Percentiles rank a stretch among this genome's conserved stretches.
Evolutionary conservation across 2,113 vertebrate genomes (phyloP).

Genomic region (Indicator maculatus): DNA sequence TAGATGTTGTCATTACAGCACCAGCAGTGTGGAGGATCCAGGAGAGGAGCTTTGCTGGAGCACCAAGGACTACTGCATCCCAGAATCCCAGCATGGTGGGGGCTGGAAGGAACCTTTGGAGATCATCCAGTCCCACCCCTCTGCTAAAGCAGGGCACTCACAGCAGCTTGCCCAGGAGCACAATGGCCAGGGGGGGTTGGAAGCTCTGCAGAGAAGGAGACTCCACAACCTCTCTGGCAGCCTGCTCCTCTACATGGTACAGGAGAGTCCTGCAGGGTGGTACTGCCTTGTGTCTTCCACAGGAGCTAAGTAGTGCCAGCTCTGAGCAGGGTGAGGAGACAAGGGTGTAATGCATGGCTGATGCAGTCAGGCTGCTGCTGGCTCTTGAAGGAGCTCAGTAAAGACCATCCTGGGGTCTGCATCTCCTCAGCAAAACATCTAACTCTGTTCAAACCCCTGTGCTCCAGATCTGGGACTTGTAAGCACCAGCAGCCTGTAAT

Average conservation of each 20-base stretch:
- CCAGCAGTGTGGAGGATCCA: too few relatives aligned
- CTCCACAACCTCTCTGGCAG: too few relatives aligned
- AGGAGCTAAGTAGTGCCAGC: background rate
- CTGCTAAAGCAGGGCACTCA: too few relatives aligned
- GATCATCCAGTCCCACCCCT: too few relatives aligned
- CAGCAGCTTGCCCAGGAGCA: too few relatives aligned
- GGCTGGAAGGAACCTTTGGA: too few relatives aligned
- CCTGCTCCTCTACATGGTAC: background rate
- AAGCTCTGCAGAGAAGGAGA: too few relatives aligned
- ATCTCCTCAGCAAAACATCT: background rate
- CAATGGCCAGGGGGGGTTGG: too few relatives aligned
- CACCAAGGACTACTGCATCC: too few relatives aligned
- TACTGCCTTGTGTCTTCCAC: background rate
- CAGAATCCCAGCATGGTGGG: too few relatives aligned
- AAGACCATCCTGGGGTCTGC: background rate
- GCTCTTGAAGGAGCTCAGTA: accelerated
- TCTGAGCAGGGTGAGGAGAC: background rate
- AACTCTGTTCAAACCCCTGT: background rate
- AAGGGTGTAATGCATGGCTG: accelerated
- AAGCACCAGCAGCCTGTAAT: background rate
- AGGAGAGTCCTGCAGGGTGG: background rate
- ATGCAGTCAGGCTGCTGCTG: background rate
- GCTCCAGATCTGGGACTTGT: background rate
- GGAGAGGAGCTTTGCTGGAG: too few relatives aligned
- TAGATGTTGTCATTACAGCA: background rate